Percentiles rank a stretch among this genome's conserved stretches.
These are phyloP conservation scores for Zoanthus sansibaricus DNA, from an alignment of 92 coral and sea anemone genomes.

Conservation along the genomic window DNA sequence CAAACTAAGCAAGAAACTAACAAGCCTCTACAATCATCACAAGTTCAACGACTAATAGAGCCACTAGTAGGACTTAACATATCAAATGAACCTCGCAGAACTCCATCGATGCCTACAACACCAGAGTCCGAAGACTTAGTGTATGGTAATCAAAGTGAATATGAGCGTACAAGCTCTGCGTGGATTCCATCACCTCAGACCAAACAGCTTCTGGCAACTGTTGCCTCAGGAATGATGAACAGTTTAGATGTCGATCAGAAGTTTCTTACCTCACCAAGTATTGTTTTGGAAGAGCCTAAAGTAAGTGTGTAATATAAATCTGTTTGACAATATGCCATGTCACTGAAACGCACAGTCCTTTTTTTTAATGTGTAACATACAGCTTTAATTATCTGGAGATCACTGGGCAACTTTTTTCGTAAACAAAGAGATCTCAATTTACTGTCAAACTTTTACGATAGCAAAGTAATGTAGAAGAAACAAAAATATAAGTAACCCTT, in stretches of 20 bases:
- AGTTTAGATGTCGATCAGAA: conserved; percentile 83
- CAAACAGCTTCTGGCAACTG: conserved; percentile 76
- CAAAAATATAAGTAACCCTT: too few species aligned
- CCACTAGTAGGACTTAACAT: conserved; percentile 45
- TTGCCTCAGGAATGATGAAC: conserved; percentile 88
- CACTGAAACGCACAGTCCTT: too few species aligned
- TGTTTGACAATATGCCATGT: neutral
- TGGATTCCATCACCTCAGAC: conserved; percentile 87
- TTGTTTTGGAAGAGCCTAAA: conserved; percentile 80
- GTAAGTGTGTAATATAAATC: conserved; percentile 22
- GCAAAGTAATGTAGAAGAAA: too few species aligned
- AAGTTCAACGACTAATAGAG: conserved; percentile 45
- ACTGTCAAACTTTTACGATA: too few species aligned
- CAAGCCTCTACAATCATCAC: conserved; percentile 37
- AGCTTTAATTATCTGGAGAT: too few species aligned
- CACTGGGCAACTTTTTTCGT: too few species aligned
- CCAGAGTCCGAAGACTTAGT: conserved; percentile 75
- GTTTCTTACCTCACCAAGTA: conserved; percentile 86
- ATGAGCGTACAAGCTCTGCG: conserved; percentile 67
- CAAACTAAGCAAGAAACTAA: conserved; percentile 10
- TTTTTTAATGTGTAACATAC: too few species aligned
- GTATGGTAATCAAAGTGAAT: conserved; percentile 77
- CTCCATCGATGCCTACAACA: conserved; percentile 67
- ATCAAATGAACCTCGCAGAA: conserved; percentile 42
- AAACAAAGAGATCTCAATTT: too few species aligned